phyloP scores from a whole-genome alignment of 2,113 vertebrate species.

The Lanius ludovicianus region DNA sequence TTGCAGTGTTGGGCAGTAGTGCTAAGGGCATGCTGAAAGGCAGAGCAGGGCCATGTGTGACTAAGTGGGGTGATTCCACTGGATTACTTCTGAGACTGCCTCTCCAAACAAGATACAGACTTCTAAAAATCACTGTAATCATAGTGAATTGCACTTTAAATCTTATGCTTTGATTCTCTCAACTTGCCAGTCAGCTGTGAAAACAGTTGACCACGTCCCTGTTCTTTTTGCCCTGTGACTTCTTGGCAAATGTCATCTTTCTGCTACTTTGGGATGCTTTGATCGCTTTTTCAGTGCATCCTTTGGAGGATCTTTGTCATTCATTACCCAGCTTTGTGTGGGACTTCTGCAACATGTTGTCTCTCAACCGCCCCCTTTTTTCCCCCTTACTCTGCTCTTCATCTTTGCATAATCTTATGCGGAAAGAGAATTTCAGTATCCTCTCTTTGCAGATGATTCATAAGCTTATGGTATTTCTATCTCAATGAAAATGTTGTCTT shows the following conservation, averaged over 20 bases:
- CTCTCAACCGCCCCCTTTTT: not conserved
- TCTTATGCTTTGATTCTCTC: not conserved
- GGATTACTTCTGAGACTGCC: not conserved
- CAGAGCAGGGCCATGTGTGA: not conserved
- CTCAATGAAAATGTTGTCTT: conserved; percentile 9
- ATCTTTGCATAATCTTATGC: conserved; percentile 27
- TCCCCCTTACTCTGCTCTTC: not conserved
- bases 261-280: not conserved
- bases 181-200: not conserved
- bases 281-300: not conserved
- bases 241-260: not conserved
- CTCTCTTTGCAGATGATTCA: conserved; percentile 34
- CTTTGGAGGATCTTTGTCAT: not conserved
- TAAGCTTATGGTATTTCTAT: not conserved
- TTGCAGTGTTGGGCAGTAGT: not conserved
- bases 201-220: not conserved
- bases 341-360: conserved; percentile 23
- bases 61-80: not conserved
- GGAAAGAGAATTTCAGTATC: conserved; percentile 17
- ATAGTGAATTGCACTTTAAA: not conserved
- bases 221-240: not conserved
- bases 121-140: not conserved
- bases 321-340: not conserved
- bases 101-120: not conserved
- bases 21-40: not conserved